A percentile compares a stretch with the other conserved stretches of the same genome.
Evolutionary conservation across 2,113 vertebrate genomes (phyloP).

Genomic region (Ariopsis seemanni): DNA sequence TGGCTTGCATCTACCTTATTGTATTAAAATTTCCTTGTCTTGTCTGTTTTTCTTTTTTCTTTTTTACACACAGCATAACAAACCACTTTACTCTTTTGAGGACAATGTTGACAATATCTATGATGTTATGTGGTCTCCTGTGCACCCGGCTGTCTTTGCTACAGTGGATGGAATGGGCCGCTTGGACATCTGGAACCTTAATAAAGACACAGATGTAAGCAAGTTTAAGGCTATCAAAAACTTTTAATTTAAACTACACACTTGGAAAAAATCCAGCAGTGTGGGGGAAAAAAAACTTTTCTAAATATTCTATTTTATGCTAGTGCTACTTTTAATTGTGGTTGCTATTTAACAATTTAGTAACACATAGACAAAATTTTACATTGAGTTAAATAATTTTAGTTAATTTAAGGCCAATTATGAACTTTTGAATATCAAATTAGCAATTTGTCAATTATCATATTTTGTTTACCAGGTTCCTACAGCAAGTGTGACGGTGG

Average conservation of each 20-base stretch:
- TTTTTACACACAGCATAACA: slow-evolving; percentile 77
- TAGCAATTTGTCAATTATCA: not conserved
- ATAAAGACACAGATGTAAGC: slow-evolving; percentile 87
- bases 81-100: slow-evolving; percentile 89
- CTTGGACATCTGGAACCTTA: slow-evolving; percentile 88
- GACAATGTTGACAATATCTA: slow-evolving; percentile 89
- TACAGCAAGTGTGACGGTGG: slow-evolving; percentile 82
- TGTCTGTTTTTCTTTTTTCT: not conserved
- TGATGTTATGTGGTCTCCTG: slow-evolving; percentile 88
- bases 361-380: not conserved
- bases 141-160: slow-evolving; percentile 86
- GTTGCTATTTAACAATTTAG: not conserved
- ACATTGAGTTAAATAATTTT: not conserved
- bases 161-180: slow-evolving; percentile 88
- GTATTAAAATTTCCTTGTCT: not conserved
- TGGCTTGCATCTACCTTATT: not conserved
- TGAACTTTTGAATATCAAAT: not conserved
- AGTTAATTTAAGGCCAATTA: not conserved
- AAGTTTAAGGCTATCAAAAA: not conserved
- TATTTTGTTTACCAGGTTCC: slow-evolving; percentile 76
- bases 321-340: not conserved
- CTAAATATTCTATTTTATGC: not conserved
- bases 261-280: not conserved
- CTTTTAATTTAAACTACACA: not conserved
- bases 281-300: not conserved